phyloP scores from a whole-genome alignment of 2,888 invertebrate species.

The Leucania comma region DNA sequence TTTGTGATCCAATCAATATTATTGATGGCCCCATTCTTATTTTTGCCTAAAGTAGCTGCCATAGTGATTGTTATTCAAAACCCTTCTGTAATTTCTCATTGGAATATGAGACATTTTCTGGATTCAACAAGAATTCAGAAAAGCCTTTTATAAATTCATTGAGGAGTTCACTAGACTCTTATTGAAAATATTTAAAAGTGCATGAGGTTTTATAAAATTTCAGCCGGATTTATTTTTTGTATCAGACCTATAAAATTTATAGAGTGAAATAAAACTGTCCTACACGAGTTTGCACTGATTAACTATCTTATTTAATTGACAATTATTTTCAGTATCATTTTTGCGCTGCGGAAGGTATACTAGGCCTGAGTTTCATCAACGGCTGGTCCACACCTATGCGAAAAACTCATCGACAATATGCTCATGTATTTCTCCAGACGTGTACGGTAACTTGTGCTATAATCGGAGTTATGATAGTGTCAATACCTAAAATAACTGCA shows the following conservation, averaged over 20 bases:
- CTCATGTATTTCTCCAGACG: conserved; percentile 73
- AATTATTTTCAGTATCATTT: conserved; percentile 74
- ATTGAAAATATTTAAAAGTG: background rate
- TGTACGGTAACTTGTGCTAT: conserved; percentile 66
- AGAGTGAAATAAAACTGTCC: background rate
- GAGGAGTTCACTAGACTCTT: background rate
- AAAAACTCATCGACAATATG: conserved; percentile 66
- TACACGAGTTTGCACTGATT: background rate
- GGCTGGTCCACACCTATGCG: conserved; percentile 78
- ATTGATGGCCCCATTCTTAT: background rate
- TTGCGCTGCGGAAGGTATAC: conserved; percentile 76
- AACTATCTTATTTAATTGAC: background rate
- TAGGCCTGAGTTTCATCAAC: conserved; percentile 74
- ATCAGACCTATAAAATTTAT: background rate
- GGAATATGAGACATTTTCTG: background rate
- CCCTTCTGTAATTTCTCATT: background rate
- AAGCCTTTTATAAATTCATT: background rate
- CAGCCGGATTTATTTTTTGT: background rate
- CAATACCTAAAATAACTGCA: conserved; percentile 52
- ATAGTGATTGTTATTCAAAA: background rate
- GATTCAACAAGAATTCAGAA: background rate
- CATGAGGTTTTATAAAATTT: background rate
- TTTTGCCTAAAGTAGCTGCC: background rate
- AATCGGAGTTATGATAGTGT: conserved; percentile 62
- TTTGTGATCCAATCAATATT: background rate